Conservation (phyloP, 1,140 invertebrate genomes). For the Drosophila orosa region DNA sequence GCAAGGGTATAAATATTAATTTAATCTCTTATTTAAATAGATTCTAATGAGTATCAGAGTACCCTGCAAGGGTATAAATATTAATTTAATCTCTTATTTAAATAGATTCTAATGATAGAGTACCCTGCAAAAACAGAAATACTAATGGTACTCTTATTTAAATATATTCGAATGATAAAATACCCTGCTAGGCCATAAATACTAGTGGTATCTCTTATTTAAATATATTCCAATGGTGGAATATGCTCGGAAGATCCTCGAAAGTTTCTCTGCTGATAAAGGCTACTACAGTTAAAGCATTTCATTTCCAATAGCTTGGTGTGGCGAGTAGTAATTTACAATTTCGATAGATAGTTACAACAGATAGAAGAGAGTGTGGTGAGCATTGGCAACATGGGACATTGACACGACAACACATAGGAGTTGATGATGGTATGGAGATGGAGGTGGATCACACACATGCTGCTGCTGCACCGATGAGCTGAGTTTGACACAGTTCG, state of each 20-base stretch:
- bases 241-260: background rate
- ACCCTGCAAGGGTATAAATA: too few species aligned
- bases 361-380: constrained; percentile 30
- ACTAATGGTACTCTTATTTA: too few species aligned
- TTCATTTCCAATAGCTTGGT: constrained; percentile 15
- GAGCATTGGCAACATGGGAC: constrained; percentile 34
- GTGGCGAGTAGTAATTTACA: constrained; percentile 30
- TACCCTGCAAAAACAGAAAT: too few species aligned
- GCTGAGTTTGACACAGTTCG: constrained; percentile 14
- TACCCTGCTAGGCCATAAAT: too few species aligned
- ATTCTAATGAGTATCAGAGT: too few species aligned
- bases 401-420: constrained; percentile 39
- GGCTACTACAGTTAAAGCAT: constrained; percentile 31
- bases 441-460: constrained; percentile 31
- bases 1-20: too few species aligned
- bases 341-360: constrained; percentile 25
- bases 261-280: constrained; percentile 20
- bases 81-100: too few species aligned
- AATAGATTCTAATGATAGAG: too few species aligned
- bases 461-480: constrained; percentile 36
- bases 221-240: background rate
- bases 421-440: constrained; percentile 19
- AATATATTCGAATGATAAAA: too few species aligned
- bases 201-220: background rate
- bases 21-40: too few species aligned